A percentile compares a stretch with the other conserved stretches of the same genome.
phyloP scores from a whole-genome alignment of 2,888 invertebrate species.

The Pollenia griseotomentosa region DNA sequence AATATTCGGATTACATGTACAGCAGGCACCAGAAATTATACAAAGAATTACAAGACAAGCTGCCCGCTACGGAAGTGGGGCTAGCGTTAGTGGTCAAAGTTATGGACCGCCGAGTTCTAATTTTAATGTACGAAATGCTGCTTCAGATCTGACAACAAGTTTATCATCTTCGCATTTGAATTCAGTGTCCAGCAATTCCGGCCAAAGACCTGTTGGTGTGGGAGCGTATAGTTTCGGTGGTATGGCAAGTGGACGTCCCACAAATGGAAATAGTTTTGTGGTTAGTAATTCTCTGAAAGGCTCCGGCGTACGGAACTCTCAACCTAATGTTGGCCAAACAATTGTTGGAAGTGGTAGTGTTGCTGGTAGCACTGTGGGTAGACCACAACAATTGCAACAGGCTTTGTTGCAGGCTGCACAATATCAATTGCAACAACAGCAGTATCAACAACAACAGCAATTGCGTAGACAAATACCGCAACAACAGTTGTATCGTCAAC shows the following conservation, averaged over 20 bases:
- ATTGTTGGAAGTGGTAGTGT: slow-evolving; percentile 60
- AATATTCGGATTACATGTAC: slow-evolving; percentile 57
- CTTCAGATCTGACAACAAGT: slow-evolving; percentile 38
- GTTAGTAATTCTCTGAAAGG: slow-evolving; percentile 56
- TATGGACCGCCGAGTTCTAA: slow-evolving; percentile 26
- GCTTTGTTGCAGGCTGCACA: slow-evolving; percentile 65
- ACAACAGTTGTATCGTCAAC: slow-evolving; percentile 68
- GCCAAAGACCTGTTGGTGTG: slow-evolving; percentile 61
- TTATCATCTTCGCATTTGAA: slow-evolving; percentile 49
- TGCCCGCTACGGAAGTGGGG: slow-evolving; percentile 48
- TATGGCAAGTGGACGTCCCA: slow-evolving; percentile 74
- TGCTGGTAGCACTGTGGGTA: slow-evolving; percentile 36
- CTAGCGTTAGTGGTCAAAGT: background rate
- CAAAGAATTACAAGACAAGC: slow-evolving; percentile 69
- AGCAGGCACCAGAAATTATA: slow-evolving; percentile 67
- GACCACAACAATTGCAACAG: slow-evolving; percentile 68
- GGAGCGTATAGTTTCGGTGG: slow-evolving; percentile 75
- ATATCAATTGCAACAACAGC: slow-evolving; percentile 67
- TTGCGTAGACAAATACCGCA: slow-evolving; percentile 49
- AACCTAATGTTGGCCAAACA: slow-evolving; percentile 32
- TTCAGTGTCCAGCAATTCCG: slow-evolving; percentile 9
- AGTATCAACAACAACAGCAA: slow-evolving; percentile 49
- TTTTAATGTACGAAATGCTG: slow-evolving; percentile 52
- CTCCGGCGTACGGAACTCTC: slow-evolving; percentile 20
- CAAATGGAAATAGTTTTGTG: slow-evolving; percentile 74